phyloP scores from a whole-genome alignment of 1,140 invertebrate genomes.

The Orussus abietinus region DNA sequence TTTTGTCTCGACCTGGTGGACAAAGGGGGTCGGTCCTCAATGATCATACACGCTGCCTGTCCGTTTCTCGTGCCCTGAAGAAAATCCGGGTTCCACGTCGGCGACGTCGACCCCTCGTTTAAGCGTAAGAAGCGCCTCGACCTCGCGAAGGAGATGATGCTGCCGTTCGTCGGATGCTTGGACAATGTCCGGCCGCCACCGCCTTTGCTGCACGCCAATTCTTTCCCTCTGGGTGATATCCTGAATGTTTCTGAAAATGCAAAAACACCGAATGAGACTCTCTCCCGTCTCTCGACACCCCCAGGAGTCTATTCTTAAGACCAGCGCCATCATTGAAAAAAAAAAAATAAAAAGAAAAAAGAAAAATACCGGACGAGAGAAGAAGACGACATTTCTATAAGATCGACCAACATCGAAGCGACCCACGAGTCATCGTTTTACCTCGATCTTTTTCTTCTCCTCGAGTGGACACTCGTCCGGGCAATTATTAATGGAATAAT shows the following conservation, averaged over 20 bases:
- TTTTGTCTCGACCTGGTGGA: conserved; percentile 49
- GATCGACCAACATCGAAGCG: no score
- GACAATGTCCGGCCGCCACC: conserved; percentile 45
- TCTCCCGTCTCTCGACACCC: no score
- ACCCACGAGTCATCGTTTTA: no score
- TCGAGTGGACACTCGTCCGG: no score
- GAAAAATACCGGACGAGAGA: no score
- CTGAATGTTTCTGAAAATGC: conserved; percentile 56
- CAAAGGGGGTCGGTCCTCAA: conserved; percentile 51
- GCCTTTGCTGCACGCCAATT: conserved; percentile 51
- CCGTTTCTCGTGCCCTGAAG: conserved; percentile 55
- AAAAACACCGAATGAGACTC: no score
- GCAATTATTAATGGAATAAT: no score
- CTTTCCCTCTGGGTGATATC: conserved; percentile 55
- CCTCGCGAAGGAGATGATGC: conserved; percentile 34
- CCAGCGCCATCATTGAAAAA: no score
- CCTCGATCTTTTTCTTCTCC: no score
- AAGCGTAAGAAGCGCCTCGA: conserved; percentile 31
- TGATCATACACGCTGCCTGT: conserved; percentile 61
- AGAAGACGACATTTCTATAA: no score
- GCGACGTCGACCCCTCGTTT: conserved; percentile 31
- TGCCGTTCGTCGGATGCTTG: conserved; percentile 40
- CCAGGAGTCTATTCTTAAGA: no score
- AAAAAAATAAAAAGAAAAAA: no score
- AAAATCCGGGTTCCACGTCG: conserved; percentile 39